Conservation (phyloP, 1,140 invertebrate genomes). For the Sitophilus oryzae region DNA sequence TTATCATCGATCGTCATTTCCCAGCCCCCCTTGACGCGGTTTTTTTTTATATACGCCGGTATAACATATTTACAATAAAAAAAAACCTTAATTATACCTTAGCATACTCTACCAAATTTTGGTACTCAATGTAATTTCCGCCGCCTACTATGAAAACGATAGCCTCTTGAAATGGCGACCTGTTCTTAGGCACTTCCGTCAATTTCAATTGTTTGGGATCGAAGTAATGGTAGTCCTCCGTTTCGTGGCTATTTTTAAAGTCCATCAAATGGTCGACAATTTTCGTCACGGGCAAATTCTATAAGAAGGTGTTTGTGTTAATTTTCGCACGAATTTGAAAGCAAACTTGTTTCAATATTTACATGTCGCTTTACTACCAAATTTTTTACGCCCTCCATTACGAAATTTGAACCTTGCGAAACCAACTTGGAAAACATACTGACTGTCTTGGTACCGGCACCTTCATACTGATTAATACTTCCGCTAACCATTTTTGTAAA, state of each 20-base stretch:
- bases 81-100: conserved; percentile 53
- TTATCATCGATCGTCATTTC: no score
- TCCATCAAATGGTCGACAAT: conserved; percentile 91
- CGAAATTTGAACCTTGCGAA: conserved; percentile 93
- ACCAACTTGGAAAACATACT: conserved; percentile 98
- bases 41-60: no score
- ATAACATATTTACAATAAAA: conserved; percentile 12
- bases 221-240: conserved; percentile 84
- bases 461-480: conserved; percentile 67
- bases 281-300: conserved; percentile 86
- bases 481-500: conserved; percentile 73
- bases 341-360: no score
- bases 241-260: conserved; percentile 68
- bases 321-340: no score
- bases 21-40: no score
- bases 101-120: conserved; percentile 93
- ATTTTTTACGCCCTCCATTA: conserved; percentile 99
- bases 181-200: conserved; percentile 61
- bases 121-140: conserved; percentile 99
- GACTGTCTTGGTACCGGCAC: conserved; percentile 93
- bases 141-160: conserved; percentile 97
- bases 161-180: conserved; percentile 75
- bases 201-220: conserved; percentile 86
- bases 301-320: no score
- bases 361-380: conserved; percentile 96